Evolutionary conservation across 2,797 vertebrate species (phyloP).

Genomic region (Catamblyrhynchus diadema): DNA sequence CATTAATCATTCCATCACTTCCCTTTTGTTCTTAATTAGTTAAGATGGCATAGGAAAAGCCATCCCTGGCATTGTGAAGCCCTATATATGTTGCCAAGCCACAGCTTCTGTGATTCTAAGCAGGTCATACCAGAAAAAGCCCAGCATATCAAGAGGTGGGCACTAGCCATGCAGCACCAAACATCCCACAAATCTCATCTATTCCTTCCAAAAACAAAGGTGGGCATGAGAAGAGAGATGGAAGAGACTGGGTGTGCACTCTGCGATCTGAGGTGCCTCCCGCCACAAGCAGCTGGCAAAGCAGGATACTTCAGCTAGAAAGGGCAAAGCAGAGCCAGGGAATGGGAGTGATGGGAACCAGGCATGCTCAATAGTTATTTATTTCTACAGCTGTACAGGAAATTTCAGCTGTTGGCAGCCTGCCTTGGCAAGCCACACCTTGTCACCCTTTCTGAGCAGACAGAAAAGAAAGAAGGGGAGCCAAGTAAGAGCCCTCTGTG

Average conservation of each 20-base stretch:
- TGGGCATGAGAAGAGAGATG: neutral
- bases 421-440: constrained; percentile 25
- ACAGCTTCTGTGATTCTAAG: neutral
- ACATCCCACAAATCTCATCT: neutral
- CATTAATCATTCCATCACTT: neutral
- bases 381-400: constrained; percentile 41
- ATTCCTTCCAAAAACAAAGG: neutral
- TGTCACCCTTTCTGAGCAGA: neutral
- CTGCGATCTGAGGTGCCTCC: rapidly evolving
- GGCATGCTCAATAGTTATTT: constrained; percentile 4
- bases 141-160: neutral
- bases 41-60: neutral
- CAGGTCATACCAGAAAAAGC: neutral
- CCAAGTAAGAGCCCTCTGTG: neutral
- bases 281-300: neutral
- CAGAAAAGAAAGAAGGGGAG: neutral
- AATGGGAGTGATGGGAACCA: neutral
- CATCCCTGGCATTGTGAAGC: neutral
- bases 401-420: constrained; percentile 17
- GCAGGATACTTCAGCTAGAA: neutral
- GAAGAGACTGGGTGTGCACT: neutral
- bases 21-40: constrained; percentile 34
- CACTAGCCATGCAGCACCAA: neutral
- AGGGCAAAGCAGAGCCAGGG: neutral
- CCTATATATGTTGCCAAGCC: neutral